These are phyloP conservation scores for Saccopteryx leptura DNA, from an alignment of 2,113 vertebrate species.

Conservation along the genomic window DNA sequence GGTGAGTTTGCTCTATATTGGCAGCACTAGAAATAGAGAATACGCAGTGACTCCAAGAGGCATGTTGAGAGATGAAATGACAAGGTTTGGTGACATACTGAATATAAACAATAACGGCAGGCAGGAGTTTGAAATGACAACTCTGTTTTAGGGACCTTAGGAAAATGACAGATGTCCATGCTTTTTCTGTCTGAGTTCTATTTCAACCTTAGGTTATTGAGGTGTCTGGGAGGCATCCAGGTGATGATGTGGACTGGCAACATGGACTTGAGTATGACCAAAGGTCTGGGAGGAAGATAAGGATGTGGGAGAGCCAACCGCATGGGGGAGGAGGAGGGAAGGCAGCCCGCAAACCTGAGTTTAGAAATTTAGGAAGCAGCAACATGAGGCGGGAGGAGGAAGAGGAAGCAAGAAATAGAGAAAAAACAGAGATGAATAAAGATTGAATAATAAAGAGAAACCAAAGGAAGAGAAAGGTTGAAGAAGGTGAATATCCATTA, in stretches of 20 bases:
- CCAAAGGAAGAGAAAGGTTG: background rate
- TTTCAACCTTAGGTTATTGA: background rate
- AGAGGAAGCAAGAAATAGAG: background rate
- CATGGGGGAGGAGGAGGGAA: background rate
- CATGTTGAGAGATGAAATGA: background rate
- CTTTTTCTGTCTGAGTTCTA: background rate
- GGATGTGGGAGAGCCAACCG: background rate
- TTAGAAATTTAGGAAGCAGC: background rate
- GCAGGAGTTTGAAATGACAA: background rate
- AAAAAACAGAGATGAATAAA: background rate
- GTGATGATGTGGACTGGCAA: background rate
- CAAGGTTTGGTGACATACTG: background rate
- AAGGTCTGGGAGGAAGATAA: background rate
- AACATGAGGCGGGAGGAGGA: background rate
- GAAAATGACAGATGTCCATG: background rate
- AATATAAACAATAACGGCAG: background rate
- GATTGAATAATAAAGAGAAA: slow-evolving; percentile 10
- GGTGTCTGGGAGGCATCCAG: background rate
- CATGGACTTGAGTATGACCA: background rate
- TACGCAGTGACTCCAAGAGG: background rate
- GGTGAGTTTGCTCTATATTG: background rate
- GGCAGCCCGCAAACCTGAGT: background rate
- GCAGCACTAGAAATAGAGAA: background rate
- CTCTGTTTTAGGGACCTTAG: background rate
- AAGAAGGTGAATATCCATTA: background rate